Evolutionary conservation across 1,140 invertebrate species (phyloP).

Genomic region (Pantala flavescens): DNA sequence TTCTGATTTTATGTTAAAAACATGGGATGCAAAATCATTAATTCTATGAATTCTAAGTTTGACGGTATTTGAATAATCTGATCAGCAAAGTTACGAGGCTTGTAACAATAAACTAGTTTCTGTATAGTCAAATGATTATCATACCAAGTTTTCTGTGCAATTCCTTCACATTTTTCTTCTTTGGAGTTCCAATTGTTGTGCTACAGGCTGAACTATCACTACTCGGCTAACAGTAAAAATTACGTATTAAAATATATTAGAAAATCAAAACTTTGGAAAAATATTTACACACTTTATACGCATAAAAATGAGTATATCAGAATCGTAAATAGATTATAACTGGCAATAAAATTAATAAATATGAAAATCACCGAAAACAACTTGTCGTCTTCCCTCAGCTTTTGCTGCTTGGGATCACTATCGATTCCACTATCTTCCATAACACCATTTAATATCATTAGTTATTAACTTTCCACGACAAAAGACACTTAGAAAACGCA

Average conservation of each 20-base stretch:
- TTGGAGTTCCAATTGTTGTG: neutral
- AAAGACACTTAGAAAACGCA: too few species aligned
- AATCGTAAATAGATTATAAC: neutral
- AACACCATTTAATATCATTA: neutral
- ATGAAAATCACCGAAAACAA: neutral
- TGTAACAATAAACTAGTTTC: too few species aligned
- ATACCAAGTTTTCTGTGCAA: neutral
- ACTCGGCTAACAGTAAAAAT: neutral
- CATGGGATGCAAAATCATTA: too few species aligned
- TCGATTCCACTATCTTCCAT: constrained; percentile 5
- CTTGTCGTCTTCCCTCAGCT: neutral
- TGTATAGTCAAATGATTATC: neutral
- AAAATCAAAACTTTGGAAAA: neutral
- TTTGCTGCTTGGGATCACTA: neutral
- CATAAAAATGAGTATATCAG: neutral
- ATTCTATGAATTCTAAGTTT: too few species aligned
- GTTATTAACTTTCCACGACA: too few species aligned
- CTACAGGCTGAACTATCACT: neutral
- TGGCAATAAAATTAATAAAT: neutral
- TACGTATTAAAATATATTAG: neutral
- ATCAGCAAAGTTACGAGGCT: too few species aligned
- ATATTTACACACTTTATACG: too few species aligned
- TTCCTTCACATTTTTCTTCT: neutral
- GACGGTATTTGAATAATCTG: too few species aligned
- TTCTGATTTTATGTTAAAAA: too few species aligned